Percentiles rank a stretch among this genome's conserved stretches.
Conservation (phyloP, 2,888 invertebrate genomes). For the Lithophane semibrunnea region DNA sequence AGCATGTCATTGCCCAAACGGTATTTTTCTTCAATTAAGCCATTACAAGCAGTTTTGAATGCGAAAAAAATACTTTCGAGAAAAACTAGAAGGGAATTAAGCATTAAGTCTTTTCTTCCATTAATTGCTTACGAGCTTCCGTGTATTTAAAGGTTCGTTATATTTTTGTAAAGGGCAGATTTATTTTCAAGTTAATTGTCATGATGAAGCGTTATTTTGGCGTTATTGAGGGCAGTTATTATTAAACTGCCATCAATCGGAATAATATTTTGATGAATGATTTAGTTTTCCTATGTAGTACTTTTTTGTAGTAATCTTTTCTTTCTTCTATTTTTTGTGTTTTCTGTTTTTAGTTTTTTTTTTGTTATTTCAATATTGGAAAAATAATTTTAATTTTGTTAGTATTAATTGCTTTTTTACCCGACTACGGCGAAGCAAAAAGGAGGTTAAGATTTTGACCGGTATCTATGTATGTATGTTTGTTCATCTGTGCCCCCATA, state of each 20-base stretch:
- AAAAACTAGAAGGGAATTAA: conserved; percentile 35
- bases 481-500: too few species aligned
- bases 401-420: too few species aligned
- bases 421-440: too few species aligned
- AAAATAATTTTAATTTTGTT: too few species aligned
- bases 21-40: conserved; percentile 62
- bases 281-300: neutral
- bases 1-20: conserved; percentile 53
- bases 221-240: neutral
- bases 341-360: too few species aligned
- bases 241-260: neutral
- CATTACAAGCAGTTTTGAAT: conserved; percentile 62
- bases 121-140: conserved; percentile 43
- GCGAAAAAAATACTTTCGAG: conserved; percentile 45
- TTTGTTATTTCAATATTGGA: too few species aligned
- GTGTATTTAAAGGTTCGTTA: conserved; percentile 16
- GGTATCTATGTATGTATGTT: too few species aligned
- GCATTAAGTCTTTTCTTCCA: conserved; percentile 50
- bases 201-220: neutral
- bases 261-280: conserved; percentile 12
- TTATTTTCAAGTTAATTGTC: neutral
- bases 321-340: too few species aligned
- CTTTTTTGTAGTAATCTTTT: too few species aligned
- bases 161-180: neutral
- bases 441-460: too few species aligned